A percentile compares a stretch with the other conserved stretches of the same genome.
Evolutionary conservation across 2,888 invertebrate species (phyloP).

Genomic region (Byasa hedistus): DNA sequence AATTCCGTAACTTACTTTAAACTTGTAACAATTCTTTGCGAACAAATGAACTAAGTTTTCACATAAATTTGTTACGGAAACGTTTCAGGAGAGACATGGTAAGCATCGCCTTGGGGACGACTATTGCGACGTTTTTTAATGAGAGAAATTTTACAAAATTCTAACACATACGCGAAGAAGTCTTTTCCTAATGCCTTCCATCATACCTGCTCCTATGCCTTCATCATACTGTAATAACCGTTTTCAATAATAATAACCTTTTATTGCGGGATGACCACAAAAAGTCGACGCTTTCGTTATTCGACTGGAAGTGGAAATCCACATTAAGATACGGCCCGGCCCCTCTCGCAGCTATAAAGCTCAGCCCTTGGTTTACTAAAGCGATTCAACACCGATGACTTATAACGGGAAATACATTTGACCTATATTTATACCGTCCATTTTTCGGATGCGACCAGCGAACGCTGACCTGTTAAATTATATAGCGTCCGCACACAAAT

Average conservation of each 20-base stretch:
- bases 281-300: constrained; percentile 10
- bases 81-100: constrained; percentile 4
- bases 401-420: constrained; percentile 70
- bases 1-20: constrained; percentile 22
- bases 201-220: background rate
- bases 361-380: constrained; percentile 59
- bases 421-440: constrained; percentile 55
- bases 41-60: constrained; percentile 28
- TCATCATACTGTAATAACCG: background rate
- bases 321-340: constrained; percentile 47
- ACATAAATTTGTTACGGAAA: constrained; percentile 24
- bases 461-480: constrained; percentile 27
- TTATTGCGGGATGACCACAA: background rate
- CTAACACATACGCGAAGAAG: background rate
- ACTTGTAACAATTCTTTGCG: constrained; percentile 22
- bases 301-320: constrained; percentile 41
- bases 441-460: constrained; percentile 39
- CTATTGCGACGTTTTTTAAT: constrained; percentile 2
- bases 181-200: background rate
- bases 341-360: constrained; percentile 51
- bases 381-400: constrained; percentile 65
- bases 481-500: constrained; percentile 24
- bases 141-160: background rate
- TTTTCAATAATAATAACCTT: background rate
- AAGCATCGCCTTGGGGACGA: constrained; percentile 8